Evolutionary conservation across 2,113 vertebrate species (phyloP).

Genomic region (Tretioscincus oriximinensis): DNA sequence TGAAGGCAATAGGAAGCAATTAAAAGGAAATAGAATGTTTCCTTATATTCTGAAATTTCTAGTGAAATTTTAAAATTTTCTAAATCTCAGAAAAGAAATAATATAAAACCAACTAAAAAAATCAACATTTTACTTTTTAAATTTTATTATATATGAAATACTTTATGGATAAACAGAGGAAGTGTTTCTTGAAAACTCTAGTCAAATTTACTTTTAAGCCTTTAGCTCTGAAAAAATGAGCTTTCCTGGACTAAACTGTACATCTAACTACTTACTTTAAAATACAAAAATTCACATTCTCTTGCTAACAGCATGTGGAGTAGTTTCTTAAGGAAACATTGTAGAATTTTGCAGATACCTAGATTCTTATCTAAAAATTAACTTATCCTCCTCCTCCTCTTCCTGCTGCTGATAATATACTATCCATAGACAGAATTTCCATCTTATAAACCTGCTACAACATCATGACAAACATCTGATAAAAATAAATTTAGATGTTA

Average conservation of each 20-base stretch:
- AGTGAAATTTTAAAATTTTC: not conserved
- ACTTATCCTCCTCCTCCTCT: too few species aligned
- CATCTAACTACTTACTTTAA: not conserved
- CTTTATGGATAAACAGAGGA: not conserved
- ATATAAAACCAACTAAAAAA: not conserved
- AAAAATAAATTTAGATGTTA: too few species aligned
- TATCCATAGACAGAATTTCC: too few species aligned
- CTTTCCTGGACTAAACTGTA: not conserved
- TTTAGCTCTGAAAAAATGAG: too few species aligned
- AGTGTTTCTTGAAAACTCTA: not conserved
- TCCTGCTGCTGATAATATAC: too few species aligned
- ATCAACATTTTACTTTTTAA: not conserved
- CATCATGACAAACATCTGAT: too few species aligned
- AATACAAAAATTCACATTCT: not conserved
- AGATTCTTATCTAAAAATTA: slow-evolving; percentile 1
- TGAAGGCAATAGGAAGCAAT: not conserved
- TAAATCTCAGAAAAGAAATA: not conserved
- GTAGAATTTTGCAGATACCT: not conserved
- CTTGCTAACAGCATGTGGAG: not conserved
- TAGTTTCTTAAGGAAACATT: not conserved
- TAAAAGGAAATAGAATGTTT: slow-evolving; percentile 9
- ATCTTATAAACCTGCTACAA: too few species aligned
- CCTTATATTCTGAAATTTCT: not conserved
- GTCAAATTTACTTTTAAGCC: too few species aligned
- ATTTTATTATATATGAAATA: not conserved